Evolutionary conservation across 2,113 vertebrate genomes (phyloP).

Genomic region (Eudorcas thomsonii): DNA sequence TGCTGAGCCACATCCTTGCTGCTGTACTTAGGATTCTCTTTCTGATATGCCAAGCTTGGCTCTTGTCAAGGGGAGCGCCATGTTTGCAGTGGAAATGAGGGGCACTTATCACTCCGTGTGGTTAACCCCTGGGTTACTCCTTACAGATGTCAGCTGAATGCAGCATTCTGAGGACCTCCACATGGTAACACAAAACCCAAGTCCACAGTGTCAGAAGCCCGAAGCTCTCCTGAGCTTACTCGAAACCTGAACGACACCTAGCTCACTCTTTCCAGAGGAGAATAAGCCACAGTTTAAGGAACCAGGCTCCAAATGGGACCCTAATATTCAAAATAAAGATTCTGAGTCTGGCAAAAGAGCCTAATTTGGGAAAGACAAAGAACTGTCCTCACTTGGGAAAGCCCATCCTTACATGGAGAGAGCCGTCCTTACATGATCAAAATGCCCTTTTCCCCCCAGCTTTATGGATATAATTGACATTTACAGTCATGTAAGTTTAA

Average conservation of each 20-base stretch:
- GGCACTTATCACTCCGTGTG: rapidly evolving
- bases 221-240: background rate
- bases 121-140: no score
- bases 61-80: rapidly evolving
- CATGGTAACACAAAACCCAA: background rate
- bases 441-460: rapidly evolving
- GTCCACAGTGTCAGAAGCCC: background rate
- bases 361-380: background rate
- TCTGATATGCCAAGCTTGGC: background rate
- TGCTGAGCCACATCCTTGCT: background rate
- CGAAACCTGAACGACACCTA: background rate
- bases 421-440: rapidly evolving
- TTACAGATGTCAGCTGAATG: background rate
- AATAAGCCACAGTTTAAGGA: background rate
- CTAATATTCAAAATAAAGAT: no score
- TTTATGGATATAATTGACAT: background rate
- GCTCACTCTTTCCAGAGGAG: background rate
- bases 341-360: background rate
- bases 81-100: background rate
- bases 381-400: rapidly evolving
- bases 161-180: background rate
- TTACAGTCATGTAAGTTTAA: background rate
- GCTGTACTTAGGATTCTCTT: background rate
- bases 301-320: background rate
- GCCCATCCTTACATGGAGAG: rapidly evolving